Percentiles rank a stretch among this genome's conserved stretches.
phyloP scores from a whole-genome alignment of 2,888 invertebrate genomes.

The Malachius bipustulatus region DNA sequence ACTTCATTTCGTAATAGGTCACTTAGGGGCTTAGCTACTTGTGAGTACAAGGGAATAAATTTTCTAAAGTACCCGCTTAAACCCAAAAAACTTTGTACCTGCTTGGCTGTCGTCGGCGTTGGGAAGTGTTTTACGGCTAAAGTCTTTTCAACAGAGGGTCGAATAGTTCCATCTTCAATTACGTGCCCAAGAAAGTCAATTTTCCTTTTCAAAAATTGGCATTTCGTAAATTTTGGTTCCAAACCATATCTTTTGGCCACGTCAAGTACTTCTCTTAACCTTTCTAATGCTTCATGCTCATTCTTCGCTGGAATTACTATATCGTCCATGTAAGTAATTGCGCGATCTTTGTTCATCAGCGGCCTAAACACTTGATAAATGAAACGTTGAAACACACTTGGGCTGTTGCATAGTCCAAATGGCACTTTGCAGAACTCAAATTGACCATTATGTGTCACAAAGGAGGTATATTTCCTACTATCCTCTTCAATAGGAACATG shows the following conservation, averaged over 20 bases:
- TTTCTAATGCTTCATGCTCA: conserved; percentile 14
- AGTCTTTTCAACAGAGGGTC: conserved; percentile 8
- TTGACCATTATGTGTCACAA: conserved; percentile 20
- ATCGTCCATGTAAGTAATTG: conserved; percentile 17
- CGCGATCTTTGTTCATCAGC: conserved; percentile 10
- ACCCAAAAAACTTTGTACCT: conserved; percentile 12
- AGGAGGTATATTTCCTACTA: conserved; percentile 14
- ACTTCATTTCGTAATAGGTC: background rate
- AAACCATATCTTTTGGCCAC: conserved; percentile 7
- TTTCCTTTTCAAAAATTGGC: conserved; percentile 9
- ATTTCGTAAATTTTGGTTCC: conserved; percentile 13
- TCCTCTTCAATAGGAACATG: conserved; percentile 18
- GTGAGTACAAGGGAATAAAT: conserved; percentile 8
- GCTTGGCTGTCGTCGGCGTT: conserved; percentile 8
- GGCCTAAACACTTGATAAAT: conserved; percentile 13
- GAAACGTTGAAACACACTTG: conserved; percentile 18
- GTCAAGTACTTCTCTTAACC: conserved; percentile 11
- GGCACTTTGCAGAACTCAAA: conserved; percentile 22
- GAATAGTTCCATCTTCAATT: conserved; percentile 8
- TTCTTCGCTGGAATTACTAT: conserved; percentile 13
- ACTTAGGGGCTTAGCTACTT: background rate
- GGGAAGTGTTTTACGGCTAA: conserved; percentile 9
- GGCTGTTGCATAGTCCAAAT: conserved; percentile 22
- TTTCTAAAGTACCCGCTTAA: conserved; percentile 9
- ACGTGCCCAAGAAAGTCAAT: conserved; percentile 13